phyloP scores from a whole-genome alignment of 2,888 invertebrate genomes.

The Tenodera sinensis region DNA sequence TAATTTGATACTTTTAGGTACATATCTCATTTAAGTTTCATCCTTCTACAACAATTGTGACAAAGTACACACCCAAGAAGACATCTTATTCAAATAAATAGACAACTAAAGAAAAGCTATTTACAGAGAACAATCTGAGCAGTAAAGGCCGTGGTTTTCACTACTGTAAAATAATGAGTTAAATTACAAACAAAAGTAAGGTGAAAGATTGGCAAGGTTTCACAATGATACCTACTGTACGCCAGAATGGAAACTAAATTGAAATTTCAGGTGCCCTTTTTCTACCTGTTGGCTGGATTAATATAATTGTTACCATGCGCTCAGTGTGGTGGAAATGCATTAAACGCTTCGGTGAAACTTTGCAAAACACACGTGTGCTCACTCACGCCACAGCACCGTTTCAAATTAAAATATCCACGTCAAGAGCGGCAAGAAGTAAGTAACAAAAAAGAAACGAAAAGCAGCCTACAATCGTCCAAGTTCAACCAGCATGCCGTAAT shows the following conservation, averaged over 20 bases:
- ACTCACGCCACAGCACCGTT: not conserved
- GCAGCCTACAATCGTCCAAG: not conserved
- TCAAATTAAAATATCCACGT: not conserved
- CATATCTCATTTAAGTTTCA: too few relatives aligned
- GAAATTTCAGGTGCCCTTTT: not conserved
- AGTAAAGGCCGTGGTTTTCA: too few relatives aligned
- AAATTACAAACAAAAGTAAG: too few relatives aligned
- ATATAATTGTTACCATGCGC: not conserved
- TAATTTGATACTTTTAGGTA: too few relatives aligned
- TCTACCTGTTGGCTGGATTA: not conserved
- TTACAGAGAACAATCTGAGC: too few relatives aligned
- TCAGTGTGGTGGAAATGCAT: not conserved
- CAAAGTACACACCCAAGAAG: too few relatives aligned
- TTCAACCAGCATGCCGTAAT: not conserved
- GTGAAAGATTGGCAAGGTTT: too few relatives aligned
- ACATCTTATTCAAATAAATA: too few relatives aligned
- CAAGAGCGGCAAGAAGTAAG: not conserved
- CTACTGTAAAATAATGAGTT: too few relatives aligned
- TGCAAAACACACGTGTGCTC: not conserved
- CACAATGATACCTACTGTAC: not conserved
- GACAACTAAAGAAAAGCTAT: too few relatives aligned
- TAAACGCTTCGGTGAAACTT: not conserved
- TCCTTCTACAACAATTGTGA: too few relatives aligned
- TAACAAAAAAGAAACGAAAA: not conserved
- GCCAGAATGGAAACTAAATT: not conserved